Base-by-base conservation (phyloP, 2,797 vertebrate genomes). In the Clarias fuscus region DNA sequence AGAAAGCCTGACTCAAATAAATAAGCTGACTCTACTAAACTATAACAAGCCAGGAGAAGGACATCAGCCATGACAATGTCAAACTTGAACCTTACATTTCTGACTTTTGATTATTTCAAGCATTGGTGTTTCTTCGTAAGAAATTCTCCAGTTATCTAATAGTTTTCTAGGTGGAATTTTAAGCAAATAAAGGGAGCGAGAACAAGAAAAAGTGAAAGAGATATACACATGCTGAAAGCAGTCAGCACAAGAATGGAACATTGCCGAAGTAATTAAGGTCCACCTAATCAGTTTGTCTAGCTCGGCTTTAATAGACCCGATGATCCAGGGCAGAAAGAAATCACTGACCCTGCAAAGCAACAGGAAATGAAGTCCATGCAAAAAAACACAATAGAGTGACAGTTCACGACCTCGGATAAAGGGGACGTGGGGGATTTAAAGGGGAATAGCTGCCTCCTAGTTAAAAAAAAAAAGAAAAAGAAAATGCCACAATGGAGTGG, bases 311-410 rank as follows among this genome's bases (percentile, higher is more conserved):
- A 90, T 88, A 90, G 88, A 88, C 82, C 86, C 83, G 75, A 81
- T 89, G 88, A 91, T 88, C 90, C 90, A 65, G 79, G 59, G 85
- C 84, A 88, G 86, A 89, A 92, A 84, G 87, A 87, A 91, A 87
- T 62, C 71, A 76, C 80, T 90, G 91, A 92, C 91, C 89, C 89
- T 82, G 86, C 89, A 90, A 90, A 90, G 88, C 87, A 89, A 90
- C 87, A 91, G 91, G 91, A 92, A 92, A 92, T 92, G 85, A 91
- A 88, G 88, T 90, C 85, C 82, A 88, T 30, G 40, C 48, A 75
- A 87, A 81, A 61, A 33, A 85, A 85, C 75, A 89, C 89, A 91
- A 90, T 76, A 71, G 83, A 89, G 86, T 81, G 85, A 86, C 82
- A 89, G 90, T 88, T 89, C 86, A 65, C 5, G 84, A 90, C 89